Conservation (phyloP, 2,113 vertebrate species). For the Hiodon tergisus region DNA sequence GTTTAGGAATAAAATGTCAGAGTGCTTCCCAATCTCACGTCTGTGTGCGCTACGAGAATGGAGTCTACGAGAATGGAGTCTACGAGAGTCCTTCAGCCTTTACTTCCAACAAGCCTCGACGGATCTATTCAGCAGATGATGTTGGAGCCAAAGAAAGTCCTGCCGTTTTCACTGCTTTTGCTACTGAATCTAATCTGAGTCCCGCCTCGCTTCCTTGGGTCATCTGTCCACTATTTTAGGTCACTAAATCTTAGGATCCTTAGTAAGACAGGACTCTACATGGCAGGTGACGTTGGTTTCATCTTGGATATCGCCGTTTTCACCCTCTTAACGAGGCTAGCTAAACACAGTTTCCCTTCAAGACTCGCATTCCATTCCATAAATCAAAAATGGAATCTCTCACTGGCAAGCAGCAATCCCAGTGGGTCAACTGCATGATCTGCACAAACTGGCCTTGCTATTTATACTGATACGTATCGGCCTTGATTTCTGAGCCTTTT, state of each 20-base stretch:
- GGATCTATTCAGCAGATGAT: no score
- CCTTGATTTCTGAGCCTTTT: constrained; percentile 32
- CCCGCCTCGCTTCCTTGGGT: no score
- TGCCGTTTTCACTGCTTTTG: no score
- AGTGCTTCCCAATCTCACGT: no score
- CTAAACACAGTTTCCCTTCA: constrained; percentile 38
- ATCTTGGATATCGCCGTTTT: constrained; percentile 39
- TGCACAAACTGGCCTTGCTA: constrained; percentile 37
- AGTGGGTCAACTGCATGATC: constrained; percentile 39
- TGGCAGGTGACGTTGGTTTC: constrained; percentile 48
- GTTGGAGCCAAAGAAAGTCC: no score
- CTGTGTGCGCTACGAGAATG: no score
- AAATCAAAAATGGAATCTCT: constrained; percentile 44
- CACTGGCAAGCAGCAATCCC: constrained; percentile 43
- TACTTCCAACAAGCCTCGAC: no score
- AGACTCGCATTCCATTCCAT: constrained; percentile 42
- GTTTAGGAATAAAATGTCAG: no score
- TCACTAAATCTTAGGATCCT: constrained; percentile 1
- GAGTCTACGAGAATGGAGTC: no score
- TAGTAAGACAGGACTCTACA: constrained; percentile 28
- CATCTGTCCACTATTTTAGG: no score
- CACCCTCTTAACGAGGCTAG: constrained; percentile 20
- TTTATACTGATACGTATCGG: constrained; percentile 37
- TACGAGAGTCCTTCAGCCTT: no score
- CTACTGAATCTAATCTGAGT: no score